Base-by-base conservation (phyloP, 2,888 invertebrate genomes). In the Julus scandinavius region DNA sequence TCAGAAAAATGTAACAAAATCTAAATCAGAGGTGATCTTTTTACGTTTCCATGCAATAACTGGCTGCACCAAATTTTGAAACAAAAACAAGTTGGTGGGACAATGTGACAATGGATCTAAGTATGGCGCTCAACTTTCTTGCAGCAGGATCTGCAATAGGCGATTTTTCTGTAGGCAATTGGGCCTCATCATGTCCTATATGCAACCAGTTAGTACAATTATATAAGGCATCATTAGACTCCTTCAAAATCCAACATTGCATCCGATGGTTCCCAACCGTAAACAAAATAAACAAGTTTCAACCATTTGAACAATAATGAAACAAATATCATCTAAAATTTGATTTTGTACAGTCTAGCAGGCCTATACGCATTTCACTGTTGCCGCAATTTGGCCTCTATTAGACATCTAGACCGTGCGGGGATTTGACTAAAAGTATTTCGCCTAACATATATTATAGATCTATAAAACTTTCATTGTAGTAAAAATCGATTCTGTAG, bases 391-490 rank as follows among this genome's bases (percentile, higher is more conserved):
- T 72, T 80, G 80, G 38, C 80, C 80, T 2, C 80, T 80, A 80
- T 80, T 80, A 80, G 13, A 80, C 80, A 80, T 80, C 80, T 80
- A 80, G 80, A 38, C 80, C 80, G 80, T 80, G 80, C 80, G 13
- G 80, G 80, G 80, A 38, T 80, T 80, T 80, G 80, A 38, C 80
- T 80, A 80, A 80, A 80, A 80, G 80, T 80, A 80, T 80, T 80
- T 80, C 13, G 29, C 80, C 80, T 80, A 80, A 80, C 80, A 38
- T 80, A 38, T 29, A 80, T 80, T 80, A 80, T 80, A 80, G 80
- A 80, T 80, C 80, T 80, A 80, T 80, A 80, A 80, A 80, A 80
- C 80, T 80, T 80, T 80, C 80, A 80, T 80, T 80, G 80, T 80
- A 80, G 80, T 80, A 80, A 80, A 80, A 80, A 80, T 80, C 80